Percentiles rank a stretch among this genome's conserved stretches.
Evolutionary conservation across 2,888 invertebrate genomes (phyloP).

Genomic region (Tetragnatha montana): DNA sequence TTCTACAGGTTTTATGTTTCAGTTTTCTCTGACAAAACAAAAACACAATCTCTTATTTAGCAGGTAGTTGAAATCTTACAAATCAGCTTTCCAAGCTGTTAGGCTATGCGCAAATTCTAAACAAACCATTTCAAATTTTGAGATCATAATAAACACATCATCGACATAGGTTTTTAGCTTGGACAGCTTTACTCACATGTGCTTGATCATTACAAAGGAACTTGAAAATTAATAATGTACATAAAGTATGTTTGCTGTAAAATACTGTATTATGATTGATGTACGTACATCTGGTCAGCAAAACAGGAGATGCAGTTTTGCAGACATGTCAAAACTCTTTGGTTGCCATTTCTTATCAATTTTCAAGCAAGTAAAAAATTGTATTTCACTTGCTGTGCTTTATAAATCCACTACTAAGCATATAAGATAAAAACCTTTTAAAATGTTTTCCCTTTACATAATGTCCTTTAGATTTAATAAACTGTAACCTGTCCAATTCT

Average conservation of each 20-base stretch:
- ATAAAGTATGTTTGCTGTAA: slow-evolving; percentile 57
- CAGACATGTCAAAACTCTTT: slow-evolving; percentile 49
- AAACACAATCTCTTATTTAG: neutral
- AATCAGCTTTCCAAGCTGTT: slow-evolving; percentile 28
- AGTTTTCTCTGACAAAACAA: too few species aligned
- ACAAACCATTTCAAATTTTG: slow-evolving; percentile 28
- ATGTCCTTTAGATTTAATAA: slow-evolving; percentile 71
- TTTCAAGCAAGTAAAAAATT: slow-evolving; percentile 57
- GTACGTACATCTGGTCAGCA: slow-evolving; percentile 48
- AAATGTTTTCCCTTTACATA: slow-evolving; percentile 69
- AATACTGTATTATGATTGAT: slow-evolving; percentile 62
- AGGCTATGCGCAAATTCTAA: slow-evolving; percentile 30
- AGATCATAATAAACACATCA: slow-evolving; percentile 27
- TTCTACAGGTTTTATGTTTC: too few species aligned
- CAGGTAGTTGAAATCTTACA: slow-evolving; percentile 19
- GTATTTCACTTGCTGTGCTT: slow-evolving; percentile 68
- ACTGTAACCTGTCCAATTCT: slow-evolving; percentile 67
- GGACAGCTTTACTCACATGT: slow-evolving; percentile 41
- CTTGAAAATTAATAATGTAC: slow-evolving; percentile 40
- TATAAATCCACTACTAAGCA: slow-evolving; percentile 69
- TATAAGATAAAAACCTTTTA: slow-evolving; percentile 62
- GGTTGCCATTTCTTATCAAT: slow-evolving; percentile 58
- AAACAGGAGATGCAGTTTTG: slow-evolving; percentile 60
- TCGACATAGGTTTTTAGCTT: slow-evolving; percentile 42
- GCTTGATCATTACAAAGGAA: slow-evolving; percentile 48